phyloP scores from a whole-genome alignment of 2,888 invertebrate species.

The Lasioglossum calceatum region DNA sequence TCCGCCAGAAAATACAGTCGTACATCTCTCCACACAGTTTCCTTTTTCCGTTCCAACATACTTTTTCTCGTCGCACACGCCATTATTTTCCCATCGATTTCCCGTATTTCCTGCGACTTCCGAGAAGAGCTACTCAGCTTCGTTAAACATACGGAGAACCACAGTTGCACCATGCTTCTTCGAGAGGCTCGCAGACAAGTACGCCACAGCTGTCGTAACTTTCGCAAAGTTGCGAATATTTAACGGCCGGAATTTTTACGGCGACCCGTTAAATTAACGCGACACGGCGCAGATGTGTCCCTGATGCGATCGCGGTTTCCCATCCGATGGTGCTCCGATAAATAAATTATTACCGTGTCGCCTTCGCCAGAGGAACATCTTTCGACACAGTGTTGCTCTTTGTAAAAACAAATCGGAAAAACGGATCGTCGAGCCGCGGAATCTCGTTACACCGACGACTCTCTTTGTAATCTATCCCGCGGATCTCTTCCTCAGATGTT shows the following conservation, averaged over 20 bases:
- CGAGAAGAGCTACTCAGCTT: too few species aligned
- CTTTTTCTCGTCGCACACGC: too few species aligned
- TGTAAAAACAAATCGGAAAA: not conserved
- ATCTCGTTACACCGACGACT: constrained; percentile 18
- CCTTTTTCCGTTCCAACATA: too few species aligned
- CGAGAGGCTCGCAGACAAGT: too few species aligned
- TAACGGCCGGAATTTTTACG: not conserved
- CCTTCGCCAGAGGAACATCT: not conserved
- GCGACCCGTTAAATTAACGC: not conserved
- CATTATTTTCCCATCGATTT: too few species aligned
- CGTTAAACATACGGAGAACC: too few species aligned
- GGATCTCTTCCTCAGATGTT: not conserved
- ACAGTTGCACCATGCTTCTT: too few species aligned
- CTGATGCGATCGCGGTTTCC: not conserved
- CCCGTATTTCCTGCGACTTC: too few species aligned
- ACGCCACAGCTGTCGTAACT: not conserved
- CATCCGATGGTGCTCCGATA: not conserved
- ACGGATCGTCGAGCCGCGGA: not conserved
- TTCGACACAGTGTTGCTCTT: not conserved
- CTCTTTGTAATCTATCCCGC: constrained; percentile 29
- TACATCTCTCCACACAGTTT: too few species aligned
- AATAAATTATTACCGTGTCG: not conserved
- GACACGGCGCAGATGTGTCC: not conserved
- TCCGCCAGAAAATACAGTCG: too few species aligned
- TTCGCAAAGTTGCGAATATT: not conserved